Base-by-base conservation (phyloP, 2,888 invertebrate genomes). In the Microplitis deprimator region DNA sequence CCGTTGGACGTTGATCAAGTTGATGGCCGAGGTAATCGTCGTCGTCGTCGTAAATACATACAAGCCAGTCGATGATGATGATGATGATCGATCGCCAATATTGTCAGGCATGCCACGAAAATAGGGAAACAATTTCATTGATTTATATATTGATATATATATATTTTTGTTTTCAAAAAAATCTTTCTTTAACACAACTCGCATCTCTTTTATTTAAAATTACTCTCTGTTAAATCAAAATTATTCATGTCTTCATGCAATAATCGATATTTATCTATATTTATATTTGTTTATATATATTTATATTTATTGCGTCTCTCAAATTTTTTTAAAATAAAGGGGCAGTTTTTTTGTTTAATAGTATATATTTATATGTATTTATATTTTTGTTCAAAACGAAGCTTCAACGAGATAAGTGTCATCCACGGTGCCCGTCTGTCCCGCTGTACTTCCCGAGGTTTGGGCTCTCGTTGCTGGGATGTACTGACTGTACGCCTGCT, bases 401-500 rank as follows among this genome's bases (percentile, higher is more conserved):
- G 95, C 96, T 90, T 96, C 96, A 85, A 96, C 96, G 88, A 96
- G 92, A 90, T 95, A 96, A 84, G 95, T 95, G 87, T 95, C 95
- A 88, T 96, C 96, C 94, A 95, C 94, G 81, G 94, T 95, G 84
- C 94, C 94, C 78, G 94, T 94, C 91, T 95, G 95, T 90, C 94
- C 95, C 80, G 85, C 87, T 80, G 86, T 83, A 83, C 84, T 85
- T 79, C 81, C 83, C 85, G 93, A 94, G 90, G 95, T 94, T 87
- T 94, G 94, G 84, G 95, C 94, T 88, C 95, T 93, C 84, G 95
- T 94, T 82, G 95, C 95, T 85, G 96, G 95, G 93, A 96, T 95
- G 92, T 96, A 96, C 91, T 96, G 96, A 87, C 95, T 95, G 91
- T 95, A 95, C 84, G 95, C 95, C 93, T 95, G 94, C 93, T 94